Base-by-base conservation (phyloP, 2,113 vertebrate genomes). In the Saccopteryx bilineata region DNA sequence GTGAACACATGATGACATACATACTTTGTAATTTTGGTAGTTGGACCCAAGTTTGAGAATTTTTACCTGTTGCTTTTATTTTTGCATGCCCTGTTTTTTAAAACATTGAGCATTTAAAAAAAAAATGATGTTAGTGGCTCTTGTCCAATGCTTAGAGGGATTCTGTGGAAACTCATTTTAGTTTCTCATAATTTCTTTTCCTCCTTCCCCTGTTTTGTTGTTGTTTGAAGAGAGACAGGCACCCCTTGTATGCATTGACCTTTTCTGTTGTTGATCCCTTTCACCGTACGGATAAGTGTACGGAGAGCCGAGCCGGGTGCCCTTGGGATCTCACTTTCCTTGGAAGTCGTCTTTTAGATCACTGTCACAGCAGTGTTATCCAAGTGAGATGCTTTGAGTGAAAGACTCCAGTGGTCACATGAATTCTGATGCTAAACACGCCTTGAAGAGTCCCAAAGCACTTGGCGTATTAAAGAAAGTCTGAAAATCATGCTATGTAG, bases 1-100 rank as follows among this genome's bases (percentile, higher is more conserved):
- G 56, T 69, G 74, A 48, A 23, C 39, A 28, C 46, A 5, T 87
- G 50, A 61, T 85, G 72, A 75, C 28, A 71, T 83, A 75, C 28
- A 71, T 83, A 48, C 46, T 94, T 91, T 84, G 65, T n/a, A n/a
- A 13, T 91, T 95, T 87, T 66, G 65, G 58, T 91, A 63, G 56
- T 78, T 90, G 61, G 28, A 33, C 33, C 24, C 95, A 99, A 94
- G 60, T 96, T 89, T 80, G 92, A 86, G 68, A 78, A 50, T 87
- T 90, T 95, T 87, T 61, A 93, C 31, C 82, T 88, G 72, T 78
- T 94, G 78, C 60, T 91, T 18, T 97, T 60, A 81, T 84, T 97
- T 96, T 95, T 95, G 48, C 23, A 46, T 72, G 50, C 69, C 72
- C 58, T 28, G 23, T 58, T 82, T 93, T 96, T 95, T 80, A 11